Evolutionary conservation across 2,113 vertebrate genomes (phyloP).

Genomic region (Microcebus tavaratra): DNA sequence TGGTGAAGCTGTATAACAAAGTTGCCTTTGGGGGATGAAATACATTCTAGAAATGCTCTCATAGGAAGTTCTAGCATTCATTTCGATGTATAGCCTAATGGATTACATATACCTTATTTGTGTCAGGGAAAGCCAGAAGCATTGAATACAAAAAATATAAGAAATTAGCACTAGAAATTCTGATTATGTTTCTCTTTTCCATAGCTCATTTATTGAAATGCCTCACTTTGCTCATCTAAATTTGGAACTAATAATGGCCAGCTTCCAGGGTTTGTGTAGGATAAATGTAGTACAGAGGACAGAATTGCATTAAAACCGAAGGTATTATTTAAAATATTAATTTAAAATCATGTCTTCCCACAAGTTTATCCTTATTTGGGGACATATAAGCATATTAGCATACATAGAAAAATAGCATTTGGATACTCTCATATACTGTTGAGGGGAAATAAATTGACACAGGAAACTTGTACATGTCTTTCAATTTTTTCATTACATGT

Average conservation of each 20-base stretch:
- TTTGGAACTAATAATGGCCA: background rate
- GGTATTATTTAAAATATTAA: background rate
- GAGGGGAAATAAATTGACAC: background rate
- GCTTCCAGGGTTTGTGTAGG: background rate
- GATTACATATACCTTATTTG: conserved; percentile 2
- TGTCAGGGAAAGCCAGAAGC: background rate
- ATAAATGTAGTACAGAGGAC: background rate
- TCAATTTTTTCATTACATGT: background rate
- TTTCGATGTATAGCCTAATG: conserved; percentile 18
- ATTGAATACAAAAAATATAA: background rate
- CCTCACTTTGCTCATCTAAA: conserved; percentile 36
- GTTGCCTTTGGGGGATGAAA: conserved; percentile 25
- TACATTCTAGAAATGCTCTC: conserved; percentile 37
- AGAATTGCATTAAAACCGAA: conserved; percentile 34
- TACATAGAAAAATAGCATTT: background rate
- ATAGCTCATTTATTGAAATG: conserved; percentile 28
- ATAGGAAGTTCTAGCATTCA: background rate
- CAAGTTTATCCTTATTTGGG: background rate
- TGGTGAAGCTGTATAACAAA: conserved; percentile 43
- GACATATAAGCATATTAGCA: background rate
- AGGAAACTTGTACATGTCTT: background rate
- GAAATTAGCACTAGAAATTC: background rate
- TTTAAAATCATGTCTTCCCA: conserved; percentile 21
- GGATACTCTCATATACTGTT: background rate
- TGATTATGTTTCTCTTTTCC: background rate